Conservation (phyloP, 2,797 vertebrate species). For the Chrosomus eos region DNA sequence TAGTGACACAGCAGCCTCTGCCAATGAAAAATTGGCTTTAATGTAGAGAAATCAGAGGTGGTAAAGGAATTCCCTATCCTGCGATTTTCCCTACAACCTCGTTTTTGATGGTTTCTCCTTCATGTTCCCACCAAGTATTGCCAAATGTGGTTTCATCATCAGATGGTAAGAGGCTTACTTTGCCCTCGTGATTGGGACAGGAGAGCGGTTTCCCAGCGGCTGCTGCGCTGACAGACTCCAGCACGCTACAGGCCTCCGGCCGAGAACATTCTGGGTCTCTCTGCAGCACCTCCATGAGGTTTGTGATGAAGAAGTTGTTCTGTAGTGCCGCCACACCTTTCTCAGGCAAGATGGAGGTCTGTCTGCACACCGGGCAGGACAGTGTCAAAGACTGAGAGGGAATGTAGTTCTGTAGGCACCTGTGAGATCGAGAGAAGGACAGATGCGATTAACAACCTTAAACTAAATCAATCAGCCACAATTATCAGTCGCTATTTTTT, state of each 20-base stretch:
- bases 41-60: background rate
- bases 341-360: slow-evolving; percentile 95
- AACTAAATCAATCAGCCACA: background rate
- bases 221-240: slow-evolving; percentile 85
- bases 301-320: slow-evolving; percentile 98
- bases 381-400: slow-evolving; percentile 94
- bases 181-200: slow-evolving; percentile 89
- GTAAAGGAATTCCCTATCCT: background rate
- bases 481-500: background rate
- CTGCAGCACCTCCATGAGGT: slow-evolving; percentile 95
- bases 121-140: background rate
- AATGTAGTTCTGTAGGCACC: slow-evolving; percentile 96
- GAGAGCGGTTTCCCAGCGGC: slow-evolving; percentile 87
- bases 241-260: slow-evolving; percentile 78
- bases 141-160: background rate
- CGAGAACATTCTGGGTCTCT: slow-evolving; percentile 85
- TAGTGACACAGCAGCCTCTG: background rate
- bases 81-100: background rate
- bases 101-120: background rate
- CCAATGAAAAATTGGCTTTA: background rate
- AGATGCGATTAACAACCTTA: background rate
- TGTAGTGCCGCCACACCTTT: slow-evolving; percentile 91
- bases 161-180: slow-evolving; percentile 65
- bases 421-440: slow-evolving; percentile 63
- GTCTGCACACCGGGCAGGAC: slow-evolving; percentile 93